Base-by-base conservation (phyloP, 1,140 invertebrate species). In the Euschistus heros region DNA sequence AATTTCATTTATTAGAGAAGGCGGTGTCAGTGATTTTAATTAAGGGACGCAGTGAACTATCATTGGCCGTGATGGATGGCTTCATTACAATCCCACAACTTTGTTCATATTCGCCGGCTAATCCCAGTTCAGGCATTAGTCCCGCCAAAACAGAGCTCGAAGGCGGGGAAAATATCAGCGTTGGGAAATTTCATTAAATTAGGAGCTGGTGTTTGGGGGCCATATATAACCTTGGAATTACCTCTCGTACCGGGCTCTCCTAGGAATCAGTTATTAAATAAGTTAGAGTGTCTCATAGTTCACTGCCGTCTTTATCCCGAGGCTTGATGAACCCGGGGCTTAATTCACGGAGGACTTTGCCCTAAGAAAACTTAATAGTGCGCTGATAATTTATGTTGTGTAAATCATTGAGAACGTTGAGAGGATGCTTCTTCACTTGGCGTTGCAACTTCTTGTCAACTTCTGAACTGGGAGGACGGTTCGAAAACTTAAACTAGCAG, bases 81-180 rank as follows among this genome's bases (percentile, higher is more conserved):
- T 57, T 57, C 54, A 57, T 57, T 57, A 57, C 54, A 57, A 57
- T 57, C 54, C 54, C 54, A 57, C 54, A 57, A 57, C 54, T 57
- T 57, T 57, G 54, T 57, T 57, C 54, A 57, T 57, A 57, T 57
- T 57, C 54, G 10, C n/a, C 14, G 5, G n/a, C 22, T 50, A 22
- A 57, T 24, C 20, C 54, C 54, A 7, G 22, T 26, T 24, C 20
- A 24, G 24, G 54, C 54, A 57, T 57, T 57, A 57, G 54, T 57
- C 54, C 18, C 54, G 14, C 18, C 20, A 24, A 57, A 26, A 50
- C 47, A 57, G 54, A 26, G 18, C 54, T 50, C 54, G 4, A 10
- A 22, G 18, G 20, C 18, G 54, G 54, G 54, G 20, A 57, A 57
- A 57, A 26, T 57, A 57, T 57, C 54, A 57, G 54, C 20, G 15